Evolutionary conservation across 2,113 vertebrate species (phyloP).

Genomic region (Cyprinodon variegatus): DNA sequence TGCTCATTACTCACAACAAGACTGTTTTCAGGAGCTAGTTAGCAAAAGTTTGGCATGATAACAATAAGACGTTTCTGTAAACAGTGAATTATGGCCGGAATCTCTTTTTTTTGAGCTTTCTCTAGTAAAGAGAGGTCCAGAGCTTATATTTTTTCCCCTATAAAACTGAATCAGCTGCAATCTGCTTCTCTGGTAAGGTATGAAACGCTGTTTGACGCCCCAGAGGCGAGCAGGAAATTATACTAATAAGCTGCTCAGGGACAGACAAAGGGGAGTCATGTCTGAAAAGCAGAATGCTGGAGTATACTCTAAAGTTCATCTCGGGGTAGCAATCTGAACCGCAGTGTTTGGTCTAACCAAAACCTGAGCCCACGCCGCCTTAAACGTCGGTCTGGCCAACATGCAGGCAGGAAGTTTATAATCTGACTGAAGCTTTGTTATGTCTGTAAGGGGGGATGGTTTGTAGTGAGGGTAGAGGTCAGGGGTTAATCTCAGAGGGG

Average conservation of each 20-base stretch:
- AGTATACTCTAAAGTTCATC: constrained; percentile 35
- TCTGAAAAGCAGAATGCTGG: constrained; percentile 22
- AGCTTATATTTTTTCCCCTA: constrained; percentile 4
- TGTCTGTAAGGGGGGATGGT: constrained; percentile 18
- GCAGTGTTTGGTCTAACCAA: constrained; percentile 39
- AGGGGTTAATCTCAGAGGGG: constrained; percentile 53
- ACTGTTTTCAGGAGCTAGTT: constrained; percentile 29
- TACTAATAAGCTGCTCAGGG: constrained; percentile 58
- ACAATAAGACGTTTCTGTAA: constrained; percentile 14
- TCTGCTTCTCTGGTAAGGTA: constrained; percentile 26
- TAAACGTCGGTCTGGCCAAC: constrained; percentile 13
- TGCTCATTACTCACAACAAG: constrained; percentile 16
- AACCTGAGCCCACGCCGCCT: neutral
- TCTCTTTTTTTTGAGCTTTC: neutral
- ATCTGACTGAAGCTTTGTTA: constrained; percentile 53
- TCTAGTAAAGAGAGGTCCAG: neutral
- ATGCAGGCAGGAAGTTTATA: constrained; percentile 16
- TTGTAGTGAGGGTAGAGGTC: constrained; percentile 29
- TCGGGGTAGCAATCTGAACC: constrained; percentile 34
- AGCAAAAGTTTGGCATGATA: neutral
- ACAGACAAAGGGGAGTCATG: constrained; percentile 37
- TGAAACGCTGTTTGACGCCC: constrained; percentile 48
- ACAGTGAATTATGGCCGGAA: neutral
- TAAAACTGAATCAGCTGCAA: constrained; percentile 11
- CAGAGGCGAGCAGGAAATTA: constrained; percentile 54